phyloP scores from a whole-genome alignment of 1,140 invertebrate genomes.

The Drosophila cardini region DNA sequence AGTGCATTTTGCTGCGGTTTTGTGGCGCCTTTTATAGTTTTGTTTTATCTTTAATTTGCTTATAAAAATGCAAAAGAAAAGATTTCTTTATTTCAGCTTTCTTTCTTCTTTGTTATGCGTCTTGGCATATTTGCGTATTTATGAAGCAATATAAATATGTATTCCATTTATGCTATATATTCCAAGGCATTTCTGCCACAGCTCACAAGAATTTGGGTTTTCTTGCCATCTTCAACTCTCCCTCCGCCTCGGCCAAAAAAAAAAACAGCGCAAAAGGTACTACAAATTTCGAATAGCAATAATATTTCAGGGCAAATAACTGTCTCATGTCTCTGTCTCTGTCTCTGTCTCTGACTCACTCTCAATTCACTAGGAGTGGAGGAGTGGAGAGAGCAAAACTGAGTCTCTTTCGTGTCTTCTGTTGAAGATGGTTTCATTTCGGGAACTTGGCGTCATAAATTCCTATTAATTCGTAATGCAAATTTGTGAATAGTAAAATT shows the following conservation, averaged over 20 bases:
- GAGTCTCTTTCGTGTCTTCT: slow-evolving; percentile 2
- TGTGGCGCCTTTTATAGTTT: slow-evolving; percentile 71
- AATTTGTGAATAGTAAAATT: slow-evolving; percentile 66
- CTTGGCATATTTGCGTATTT: slow-evolving; percentile 76
- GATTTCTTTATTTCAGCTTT: slow-evolving; percentile 17
- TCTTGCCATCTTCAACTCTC: neutral
- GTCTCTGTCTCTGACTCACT: no score
- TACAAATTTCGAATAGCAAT: slow-evolving; percentile 80
- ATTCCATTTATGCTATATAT: slow-evolving; percentile 48
- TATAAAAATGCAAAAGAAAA: slow-evolving; percentile 31
- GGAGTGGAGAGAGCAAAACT: neutral
- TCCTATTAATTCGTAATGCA: slow-evolving; percentile 82
- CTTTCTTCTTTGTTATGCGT: slow-evolving; percentile 35
- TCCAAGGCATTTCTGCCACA: slow-evolving; percentile 37
- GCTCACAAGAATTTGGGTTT: slow-evolving; percentile 58
- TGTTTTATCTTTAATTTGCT: slow-evolving; percentile 42
- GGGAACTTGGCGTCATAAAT: slow-evolving; percentile 64
- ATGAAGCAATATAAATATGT: slow-evolving; percentile 62
- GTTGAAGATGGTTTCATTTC: slow-evolving; percentile 5
- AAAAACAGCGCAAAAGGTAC: slow-evolving; percentile 42
- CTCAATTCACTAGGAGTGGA: no score
- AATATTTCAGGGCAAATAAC: slow-evolving; percentile 77
- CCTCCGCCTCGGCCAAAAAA: no score
- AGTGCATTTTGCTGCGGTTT: slow-evolving; percentile 70
- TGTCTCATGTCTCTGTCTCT: neutral